Base-by-base conservation (phyloP, 2,888 invertebrate species). In the Eupithecia insigniata region DNA sequence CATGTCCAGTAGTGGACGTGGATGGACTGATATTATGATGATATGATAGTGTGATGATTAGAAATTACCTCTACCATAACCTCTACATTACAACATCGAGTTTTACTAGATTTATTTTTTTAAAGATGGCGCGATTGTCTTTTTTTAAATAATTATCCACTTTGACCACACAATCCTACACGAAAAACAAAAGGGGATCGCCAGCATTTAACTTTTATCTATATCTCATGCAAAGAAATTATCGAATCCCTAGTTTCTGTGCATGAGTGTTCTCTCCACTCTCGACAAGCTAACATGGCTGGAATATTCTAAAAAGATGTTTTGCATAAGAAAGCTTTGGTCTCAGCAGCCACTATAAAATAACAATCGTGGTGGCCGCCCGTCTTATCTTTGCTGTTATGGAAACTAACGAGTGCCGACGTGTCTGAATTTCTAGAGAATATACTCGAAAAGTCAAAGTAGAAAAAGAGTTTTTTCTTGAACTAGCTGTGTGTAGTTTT, bases 311-410 rank as follows among this genome's bases (percentile, higher is more conserved):
- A 51, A 69, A 72, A 69, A 66, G 61, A 43, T 39, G 55, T 67
- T 75, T 74, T 72, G 76, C 70, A 75, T 75, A 70, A 71, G 72
- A 70, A 72, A 75, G 69, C 69, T 73, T 61, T 55, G 73, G 71
- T 77, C 72, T 72, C 69, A 34, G 66, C 69, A 72, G 66, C 64
- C 55, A 61, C 75, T 68, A 71, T 75, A 71, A 78, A 75, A 73
- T 72, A 72, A 69, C 61, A 66, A 60, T 66, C 34, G 58, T 43
- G 66, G 36, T 65, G n/a, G 16, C 32, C 18, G 16, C 32, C 30
- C 32, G 32, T 43, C 69, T 69, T 64, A 64, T 69, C 61, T 65
- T 39, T 51, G 18, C 46, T 36, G 32, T 46, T 32, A 60, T 61
- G 61, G 32, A 66, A 66, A 66, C 66, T 66, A 51, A 66, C 66